Conservation (phyloP, 2,113 vertebrate genomes). For the Lagopus leucura region DNA sequence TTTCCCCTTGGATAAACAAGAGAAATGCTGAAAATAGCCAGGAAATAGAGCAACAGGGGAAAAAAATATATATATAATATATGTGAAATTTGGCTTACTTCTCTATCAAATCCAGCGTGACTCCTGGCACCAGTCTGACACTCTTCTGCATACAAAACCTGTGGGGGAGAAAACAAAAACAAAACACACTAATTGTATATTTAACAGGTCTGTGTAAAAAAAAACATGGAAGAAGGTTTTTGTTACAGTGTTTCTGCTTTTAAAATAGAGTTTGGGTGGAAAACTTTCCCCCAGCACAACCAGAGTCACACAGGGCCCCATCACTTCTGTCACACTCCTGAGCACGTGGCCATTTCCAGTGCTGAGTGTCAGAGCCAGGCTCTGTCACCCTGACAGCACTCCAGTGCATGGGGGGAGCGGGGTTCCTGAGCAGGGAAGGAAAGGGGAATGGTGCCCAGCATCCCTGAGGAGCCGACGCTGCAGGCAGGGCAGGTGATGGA, state of each 20-base stretch:
- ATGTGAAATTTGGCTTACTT: constrained; percentile 84
- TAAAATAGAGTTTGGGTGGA: neutral
- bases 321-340: neutral
- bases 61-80: neutral
- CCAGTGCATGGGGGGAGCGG: neutral
- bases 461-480: neutral
- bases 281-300: neutral
- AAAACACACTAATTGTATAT: neutral
- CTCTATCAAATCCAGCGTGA: constrained; percentile 97
- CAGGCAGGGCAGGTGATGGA: neutral
- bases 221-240: neutral
- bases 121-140: constrained; percentile 95
- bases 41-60: neutral
- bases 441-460: neutral
- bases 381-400: constrained; percentile 16
- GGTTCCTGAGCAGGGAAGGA: neutral
- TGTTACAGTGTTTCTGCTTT: neutral
- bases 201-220: neutral
- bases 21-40: neutral
- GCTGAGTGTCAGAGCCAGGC: neutral
- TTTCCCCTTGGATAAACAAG: neutral
- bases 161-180: constrained; percentile 40
- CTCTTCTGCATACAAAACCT: constrained; percentile 99
- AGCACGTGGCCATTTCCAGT: neutral
- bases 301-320: neutral